These are phyloP conservation scores for Luperina testacea DNA, from an alignment of 2,888 invertebrate species.

Conservation along the genomic window DNA sequence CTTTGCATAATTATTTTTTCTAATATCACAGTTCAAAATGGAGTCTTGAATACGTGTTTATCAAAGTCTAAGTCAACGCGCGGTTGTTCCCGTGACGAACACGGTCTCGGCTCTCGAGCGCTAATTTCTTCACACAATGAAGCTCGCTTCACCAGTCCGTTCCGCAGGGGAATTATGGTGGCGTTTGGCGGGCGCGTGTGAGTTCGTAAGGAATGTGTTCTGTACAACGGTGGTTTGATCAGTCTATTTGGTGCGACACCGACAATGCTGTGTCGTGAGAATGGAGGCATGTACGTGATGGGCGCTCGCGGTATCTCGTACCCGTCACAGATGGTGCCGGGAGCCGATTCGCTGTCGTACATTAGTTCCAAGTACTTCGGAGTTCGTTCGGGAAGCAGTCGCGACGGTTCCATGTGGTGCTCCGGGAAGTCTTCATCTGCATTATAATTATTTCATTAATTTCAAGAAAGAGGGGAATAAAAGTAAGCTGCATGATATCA, in stretches of 20 bases:
- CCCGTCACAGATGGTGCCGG: slow-evolving; percentile 87
- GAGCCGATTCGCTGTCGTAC: slow-evolving; percentile 89
- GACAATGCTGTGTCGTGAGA: slow-evolving; percentile 84
- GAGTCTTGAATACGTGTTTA: slow-evolving; percentile 84
- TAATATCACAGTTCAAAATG: slow-evolving; percentile 88
- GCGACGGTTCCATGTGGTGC: slow-evolving; percentile 85
- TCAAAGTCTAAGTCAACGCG: slow-evolving; percentile 72
- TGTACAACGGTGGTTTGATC: slow-evolving; percentile 77
- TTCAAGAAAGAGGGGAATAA: not conserved
- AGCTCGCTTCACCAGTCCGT: slow-evolving; percentile 81
- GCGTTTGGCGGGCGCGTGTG: slow-evolving; percentile 82
- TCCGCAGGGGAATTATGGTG: slow-evolving; percentile 84
- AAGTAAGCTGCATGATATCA: slow-evolving; percentile 20
- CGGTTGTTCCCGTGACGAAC: slow-evolving; percentile 66
- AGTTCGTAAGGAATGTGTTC: slow-evolving; percentile 82
- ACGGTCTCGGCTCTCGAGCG: slow-evolving; percentile 64
- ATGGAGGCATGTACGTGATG: slow-evolving; percentile 74
- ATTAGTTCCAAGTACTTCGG: slow-evolving; percentile 93
- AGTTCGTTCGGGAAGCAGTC: slow-evolving; percentile 79
- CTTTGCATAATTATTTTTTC: slow-evolving; percentile 64
- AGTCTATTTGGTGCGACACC: slow-evolving; percentile 84
- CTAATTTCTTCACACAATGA: slow-evolving; percentile 79
- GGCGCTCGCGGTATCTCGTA: slow-evolving; percentile 91
- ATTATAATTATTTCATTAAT: slow-evolving; percentile 28
- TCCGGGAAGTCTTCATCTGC: slow-evolving; percentile 85